Base-by-base conservation (phyloP, 2,797 vertebrate species). In the Propithecus perrieri region DNA sequence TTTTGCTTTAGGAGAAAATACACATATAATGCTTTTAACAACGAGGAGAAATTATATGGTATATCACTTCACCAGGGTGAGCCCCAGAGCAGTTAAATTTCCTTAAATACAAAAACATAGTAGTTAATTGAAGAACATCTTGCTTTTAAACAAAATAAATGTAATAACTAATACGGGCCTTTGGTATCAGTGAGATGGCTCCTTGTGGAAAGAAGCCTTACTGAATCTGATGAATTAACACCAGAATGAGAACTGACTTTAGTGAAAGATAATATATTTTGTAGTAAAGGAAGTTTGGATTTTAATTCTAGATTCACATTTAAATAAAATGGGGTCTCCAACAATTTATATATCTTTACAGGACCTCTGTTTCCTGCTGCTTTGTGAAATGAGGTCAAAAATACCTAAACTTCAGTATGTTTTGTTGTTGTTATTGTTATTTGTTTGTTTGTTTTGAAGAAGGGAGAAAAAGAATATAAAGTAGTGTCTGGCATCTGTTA, bases 191-290 rank as follows among this genome's bases (percentile, higher is more conserved):
- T 74, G 75, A 59, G 8, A 89, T 43, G 9, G 26, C 38, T 89
- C 69, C 65, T 78, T 89, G 71, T 78, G 26, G 69, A 94, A 61
- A 83, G 83, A 94, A 96, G 89, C 63, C 69, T 61, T 43, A 59
- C n/a, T 78, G 55, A 83, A n/a, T 63, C 30, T 88, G 18, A 85
- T 63, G 33, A 92, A 85, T 78, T 69, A 79, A 83, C n/a, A 55
- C 35, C 33, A 61, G 88, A 96, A 86, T 91, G 28, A 93, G 50
- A 67, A 90, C 12, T 79, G 88, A 87, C 7, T 95, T 89, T 41
- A 22, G 33, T 26, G 43, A 48, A 75, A 67, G 46, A 83, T 38
- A 33, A 80, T 57, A 15, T 33, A 46, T n/a, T 88, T 87, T 72
- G 12, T n/a, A 38, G 30, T 28, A 43, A 59, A 86, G 90, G 43